Percentiles rank a stretch among this genome's conserved stretches.
phyloP scores from a whole-genome alignment of 1,140 invertebrate genomes.

The Drosophila nigrodunni region DNA sequence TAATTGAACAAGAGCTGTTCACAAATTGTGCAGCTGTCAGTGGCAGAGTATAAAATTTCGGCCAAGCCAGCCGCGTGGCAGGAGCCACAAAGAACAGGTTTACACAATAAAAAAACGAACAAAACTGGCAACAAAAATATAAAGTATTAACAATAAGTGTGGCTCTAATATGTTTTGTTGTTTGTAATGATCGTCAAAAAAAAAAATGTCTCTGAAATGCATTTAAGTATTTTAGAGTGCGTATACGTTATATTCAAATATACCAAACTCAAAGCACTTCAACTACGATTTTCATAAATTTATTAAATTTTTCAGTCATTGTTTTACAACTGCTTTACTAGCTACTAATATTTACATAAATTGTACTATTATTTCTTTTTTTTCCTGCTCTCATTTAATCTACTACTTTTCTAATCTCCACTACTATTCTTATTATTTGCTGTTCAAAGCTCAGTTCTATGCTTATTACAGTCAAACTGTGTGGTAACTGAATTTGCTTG shows the following conservation, averaged over 20 bases:
- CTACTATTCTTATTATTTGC: not conserved
- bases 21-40: conserved; percentile 81
- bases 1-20: conserved; percentile 71
- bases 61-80: conserved; percentile 45
- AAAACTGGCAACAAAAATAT: conserved; percentile 17
- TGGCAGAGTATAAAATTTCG: conserved; percentile 40
- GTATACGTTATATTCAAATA: conserved; percentile 50
- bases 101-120: conserved; percentile 30
- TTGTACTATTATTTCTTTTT: no score
- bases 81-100: conserved; percentile 59
- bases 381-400: no score
- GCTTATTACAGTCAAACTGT: not conserved
- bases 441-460: not conserved
- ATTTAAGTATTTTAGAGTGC: conserved; percentile 25
- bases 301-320: not conserved
- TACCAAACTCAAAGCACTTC: not conserved
- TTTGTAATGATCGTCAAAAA: conserved; percentile 60
- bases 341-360: no score
- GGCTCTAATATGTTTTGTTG: conserved; percentile 48
- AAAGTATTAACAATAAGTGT: conserved; percentile 51
- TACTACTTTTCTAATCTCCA: no score
- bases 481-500: conserved; percentile 3
- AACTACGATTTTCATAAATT: not conserved
- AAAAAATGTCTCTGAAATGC: conserved; percentile 20
- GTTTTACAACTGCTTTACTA: no score